Conservation (phyloP, 2,797 vertebrate genomes). For the Neomorphus geoffroyi region DNA sequence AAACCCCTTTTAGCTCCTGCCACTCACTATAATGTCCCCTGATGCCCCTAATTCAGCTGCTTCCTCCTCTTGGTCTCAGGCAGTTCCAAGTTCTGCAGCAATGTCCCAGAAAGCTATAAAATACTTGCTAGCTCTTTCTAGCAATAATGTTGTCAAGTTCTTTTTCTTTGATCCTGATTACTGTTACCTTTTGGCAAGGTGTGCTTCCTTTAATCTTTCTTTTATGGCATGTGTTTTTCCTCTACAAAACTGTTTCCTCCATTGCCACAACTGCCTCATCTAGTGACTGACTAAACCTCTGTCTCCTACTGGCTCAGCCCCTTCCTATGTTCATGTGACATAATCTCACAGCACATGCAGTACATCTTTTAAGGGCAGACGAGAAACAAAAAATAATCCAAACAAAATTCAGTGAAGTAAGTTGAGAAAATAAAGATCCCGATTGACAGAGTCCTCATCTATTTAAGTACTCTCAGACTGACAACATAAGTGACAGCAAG, state of each 20-base stretch:
- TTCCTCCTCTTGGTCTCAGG: neutral
- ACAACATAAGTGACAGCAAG: conserved; percentile 2
- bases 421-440: neutral
- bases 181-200: neutral
- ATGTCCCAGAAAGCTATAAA: neutral
- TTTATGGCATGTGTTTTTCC: neutral
- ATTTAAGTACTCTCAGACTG: neutral
- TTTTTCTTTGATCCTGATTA: neutral
- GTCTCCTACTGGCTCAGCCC: neutral
- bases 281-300: neutral
- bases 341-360: neutral
- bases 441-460: neutral
- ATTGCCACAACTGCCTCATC: neutral
- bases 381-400: neutral
- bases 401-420: neutral
- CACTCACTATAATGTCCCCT: neutral
- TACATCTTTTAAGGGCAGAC: neutral
- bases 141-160: neutral
- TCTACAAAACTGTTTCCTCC: neutral
- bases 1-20: neutral
- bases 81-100: neutral
- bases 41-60: neutral
- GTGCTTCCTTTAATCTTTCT: neutral
- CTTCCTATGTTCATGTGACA: neutral
- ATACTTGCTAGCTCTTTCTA: neutral